These are phyloP conservation scores for Drosophila borealis DNA, from an alignment of 2,888 invertebrate species.

Conservation along the genomic window DNA sequence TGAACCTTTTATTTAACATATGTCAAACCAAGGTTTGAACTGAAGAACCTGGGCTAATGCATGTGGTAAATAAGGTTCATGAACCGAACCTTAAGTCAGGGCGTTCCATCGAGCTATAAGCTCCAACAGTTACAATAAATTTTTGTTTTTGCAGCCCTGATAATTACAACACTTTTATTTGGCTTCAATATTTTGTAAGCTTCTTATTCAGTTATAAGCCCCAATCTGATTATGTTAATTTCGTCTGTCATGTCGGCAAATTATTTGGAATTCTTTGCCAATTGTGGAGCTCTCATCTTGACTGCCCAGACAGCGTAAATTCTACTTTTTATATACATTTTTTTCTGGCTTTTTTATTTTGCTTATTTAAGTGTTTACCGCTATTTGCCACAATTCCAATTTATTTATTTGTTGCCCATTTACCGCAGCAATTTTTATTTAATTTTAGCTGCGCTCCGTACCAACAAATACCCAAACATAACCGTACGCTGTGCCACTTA, in stretches of 20 bases:
- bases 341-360: conserved; percentile 20
- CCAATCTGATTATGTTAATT: conserved; percentile 10
- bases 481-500: conserved; percentile 71
- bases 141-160: too few relatives aligned
- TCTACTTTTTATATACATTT: neutral
- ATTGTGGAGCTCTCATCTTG: conserved; percentile 5
- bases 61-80: too few relatives aligned
- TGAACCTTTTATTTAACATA: too few relatives aligned
- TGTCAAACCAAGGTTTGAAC: too few relatives aligned
- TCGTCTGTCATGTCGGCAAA: conserved; percentile 21
- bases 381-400: conserved; percentile 73
- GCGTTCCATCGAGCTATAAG: too few relatives aligned
- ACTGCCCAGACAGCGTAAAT: conserved; percentile 5
- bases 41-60: too few relatives aligned
- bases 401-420: conserved; percentile 69
- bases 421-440: conserved; percentile 66
- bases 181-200: neutral
- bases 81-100: too few relatives aligned
- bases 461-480: conserved; percentile 50
- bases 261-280: conserved; percentile 22
- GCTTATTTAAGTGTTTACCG: conserved; percentile 59
- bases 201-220: conserved; percentile 1
- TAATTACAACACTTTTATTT: conserved; percentile 2
- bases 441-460: conserved; percentile 48
- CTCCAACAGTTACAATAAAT: too few relatives aligned